Percentiles rank a stretch among this genome's conserved stretches.
Conservation (phyloP, 2,113 vertebrate species). For the Upupa epops region DNA sequence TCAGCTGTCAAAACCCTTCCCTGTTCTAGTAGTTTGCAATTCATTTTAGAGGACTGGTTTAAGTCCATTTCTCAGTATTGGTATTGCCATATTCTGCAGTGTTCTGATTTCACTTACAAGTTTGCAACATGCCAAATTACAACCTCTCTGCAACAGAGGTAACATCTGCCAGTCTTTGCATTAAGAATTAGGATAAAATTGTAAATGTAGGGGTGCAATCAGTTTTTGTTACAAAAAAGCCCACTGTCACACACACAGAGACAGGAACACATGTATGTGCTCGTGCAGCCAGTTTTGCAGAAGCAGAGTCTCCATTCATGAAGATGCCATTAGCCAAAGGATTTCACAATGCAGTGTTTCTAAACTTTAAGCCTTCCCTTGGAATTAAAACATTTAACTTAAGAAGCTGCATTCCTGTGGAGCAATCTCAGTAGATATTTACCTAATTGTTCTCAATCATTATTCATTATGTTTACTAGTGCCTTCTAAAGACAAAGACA, state of each 20-base stretch:
- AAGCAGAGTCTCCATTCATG: not conserved
- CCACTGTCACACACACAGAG: not conserved
- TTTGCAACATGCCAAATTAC: not conserved
- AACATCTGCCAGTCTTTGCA: not conserved
- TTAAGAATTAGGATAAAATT: not conserved
- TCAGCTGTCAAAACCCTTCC: not conserved
- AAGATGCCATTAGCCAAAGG: conserved; percentile 11
- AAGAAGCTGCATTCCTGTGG: conserved; percentile 3
- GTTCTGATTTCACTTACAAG: not conserved
- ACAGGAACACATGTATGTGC: not conserved
- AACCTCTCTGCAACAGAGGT: not conserved
- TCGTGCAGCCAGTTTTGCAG: not conserved
- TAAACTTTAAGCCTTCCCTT: conserved; percentile 11
- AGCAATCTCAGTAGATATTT: conserved; percentile 31
- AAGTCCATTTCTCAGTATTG: conserved; percentile 14
- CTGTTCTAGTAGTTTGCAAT: not conserved
- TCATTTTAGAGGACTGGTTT: conserved; percentile 13
- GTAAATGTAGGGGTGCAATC: not conserved
- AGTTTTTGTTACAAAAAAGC: not conserved
- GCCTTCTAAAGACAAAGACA: conserved; percentile 1
- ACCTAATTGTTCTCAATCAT: not conserved
- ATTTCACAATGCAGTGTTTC: not conserved
- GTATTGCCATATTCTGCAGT: not conserved
- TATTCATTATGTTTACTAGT: not conserved
- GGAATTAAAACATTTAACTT: conserved; percentile 22